These are phyloP conservation scores for Zaprionus bogoriensis DNA, from an alignment of 2,888 invertebrate species.

Conservation along the genomic window DNA sequence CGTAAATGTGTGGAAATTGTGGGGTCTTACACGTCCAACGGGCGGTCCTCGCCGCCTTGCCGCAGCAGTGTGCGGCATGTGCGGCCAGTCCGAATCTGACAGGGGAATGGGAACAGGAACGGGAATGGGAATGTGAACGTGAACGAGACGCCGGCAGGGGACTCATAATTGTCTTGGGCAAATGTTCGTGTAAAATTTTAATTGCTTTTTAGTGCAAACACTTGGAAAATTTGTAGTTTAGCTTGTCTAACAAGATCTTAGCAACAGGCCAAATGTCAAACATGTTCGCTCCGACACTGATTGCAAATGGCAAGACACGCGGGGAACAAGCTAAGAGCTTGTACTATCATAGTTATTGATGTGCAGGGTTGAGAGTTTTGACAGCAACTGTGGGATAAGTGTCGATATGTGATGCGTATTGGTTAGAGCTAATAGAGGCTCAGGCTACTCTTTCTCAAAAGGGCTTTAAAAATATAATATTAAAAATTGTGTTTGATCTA, in stretches of 20 bases:
- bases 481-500: too few relatives aligned
- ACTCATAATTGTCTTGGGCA: conserved; percentile 71
- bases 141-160: conserved; percentile 31
- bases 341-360: too few relatives aligned
- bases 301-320: conserved; percentile 7
- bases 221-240: conserved; percentile 73
- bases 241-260: conserved; percentile 47
- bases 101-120: not conserved
- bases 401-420: too few relatives aligned
- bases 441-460: too few relatives aligned
- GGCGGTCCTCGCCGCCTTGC: conserved; percentile 40
- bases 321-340: too few relatives aligned
- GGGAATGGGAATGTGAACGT: conserved; percentile 17
- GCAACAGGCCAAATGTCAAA: conserved; percentile 52
- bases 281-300: conserved; percentile 42
- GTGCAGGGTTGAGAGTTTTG: too few relatives aligned
- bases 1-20: conserved; percentile 63
- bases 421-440: too few relatives aligned
- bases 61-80: conserved; percentile 51
- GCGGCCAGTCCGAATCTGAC: conserved; percentile 29
- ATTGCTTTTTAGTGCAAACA: conserved; percentile 76
- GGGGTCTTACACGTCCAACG: conserved; percentile 69
- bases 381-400: too few relatives aligned
- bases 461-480: too few relatives aligned
- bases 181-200: conserved; percentile 77